A percentile compares a stretch with the other conserved stretches of the same genome.
Conservation (phyloP, 2,888 invertebrate genomes). For the Reticulitermes lucifugus region DNA sequence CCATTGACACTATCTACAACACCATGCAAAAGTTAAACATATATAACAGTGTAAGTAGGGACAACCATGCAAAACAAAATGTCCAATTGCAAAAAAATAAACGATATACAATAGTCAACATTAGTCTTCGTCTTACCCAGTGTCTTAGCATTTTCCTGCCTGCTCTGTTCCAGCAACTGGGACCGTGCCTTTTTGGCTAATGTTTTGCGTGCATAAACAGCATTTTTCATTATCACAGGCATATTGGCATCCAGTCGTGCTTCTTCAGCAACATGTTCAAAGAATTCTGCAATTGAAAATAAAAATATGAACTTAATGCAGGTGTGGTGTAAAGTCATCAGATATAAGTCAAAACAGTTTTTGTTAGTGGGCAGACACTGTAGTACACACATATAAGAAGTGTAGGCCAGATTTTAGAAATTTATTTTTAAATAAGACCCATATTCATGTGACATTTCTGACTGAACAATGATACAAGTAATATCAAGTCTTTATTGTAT, state of each 20-base stretch:
- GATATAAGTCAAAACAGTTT: too few species aligned
- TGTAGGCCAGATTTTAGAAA: too few species aligned
- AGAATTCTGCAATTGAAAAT: conserved; percentile 50
- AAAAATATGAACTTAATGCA: neutral
- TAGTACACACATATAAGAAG: too few species aligned
- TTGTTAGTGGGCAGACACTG: too few species aligned
- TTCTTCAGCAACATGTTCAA: conserved; percentile 53
- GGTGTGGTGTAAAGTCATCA: too few species aligned
- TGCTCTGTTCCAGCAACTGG: conserved; percentile 51
- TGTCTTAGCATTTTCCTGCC: conserved; percentile 52
- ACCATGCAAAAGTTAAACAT: neutral
- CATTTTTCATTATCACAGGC: conserved; percentile 54
- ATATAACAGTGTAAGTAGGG: neutral
- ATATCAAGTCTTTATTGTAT: too few species aligned
- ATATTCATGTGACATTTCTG: too few species aligned
- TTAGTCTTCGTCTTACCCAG: conserved; percentile 46
- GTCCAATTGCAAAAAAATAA: neutral
- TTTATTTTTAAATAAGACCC: too few species aligned
- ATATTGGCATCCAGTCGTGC: conserved; percentile 53
- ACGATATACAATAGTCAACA: neutral
- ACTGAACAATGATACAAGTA: too few species aligned
- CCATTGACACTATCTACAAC: conserved; percentile 30
- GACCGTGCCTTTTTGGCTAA: conserved; percentile 51
- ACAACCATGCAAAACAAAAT: neutral
- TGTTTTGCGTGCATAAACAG: conserved; percentile 53